Base-by-base conservation (phyloP, 1,140 invertebrate species). In the Lysiphlebus fabarum region DNA sequence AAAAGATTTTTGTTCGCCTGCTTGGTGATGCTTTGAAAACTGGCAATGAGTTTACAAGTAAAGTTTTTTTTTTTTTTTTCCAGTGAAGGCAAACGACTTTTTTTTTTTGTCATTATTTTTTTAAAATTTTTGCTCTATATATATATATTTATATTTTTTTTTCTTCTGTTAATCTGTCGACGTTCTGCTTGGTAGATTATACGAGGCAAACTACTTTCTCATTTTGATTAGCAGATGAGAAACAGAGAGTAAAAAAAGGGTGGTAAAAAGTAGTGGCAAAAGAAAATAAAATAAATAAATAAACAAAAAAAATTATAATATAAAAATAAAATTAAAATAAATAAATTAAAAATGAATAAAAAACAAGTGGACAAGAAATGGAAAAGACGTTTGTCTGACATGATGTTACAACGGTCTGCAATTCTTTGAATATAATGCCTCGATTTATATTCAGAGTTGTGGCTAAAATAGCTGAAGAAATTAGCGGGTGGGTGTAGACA, bases 381-480 rank as follows among this genome's bases (percentile, higher is more conserved):
- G 36, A 45, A 49, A 37, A 56, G 53, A 48, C 37, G 49, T 37
- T 51, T 33, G 38, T 48, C 48, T 44, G 61, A 51, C 56, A 44
- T 58, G 56, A 56, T 53, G 56, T 56, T 54, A 51, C 56, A 53
- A 36, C 48, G 37, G 53, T 42, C 57, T 54, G 45, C 47, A 41
- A 42, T 42, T 59, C 56, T 49, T 56, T 51, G 37, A 48, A 58
- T 56, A 62, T 67, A 69, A 67, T 67, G 54, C 63, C 58, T 65
- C 65, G 68, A 67, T 69, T 67, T 67, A 69, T 67, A 69, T 67
- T 69, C 68, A 65, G 61, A 64, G 63, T 65, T 56, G 64, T 62
- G 58, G 63, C 62, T 69, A 69, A n/a, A n/a, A 69, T 69, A 67
- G 67, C 66, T 61, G 53, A 14, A 62, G 62, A 64, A 69, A 66